A percentile compares a stretch with the other conserved stretches of the same genome.
Conservation (phyloP, 2,888 invertebrate genomes). For the Harpalus rufipes region DNA sequence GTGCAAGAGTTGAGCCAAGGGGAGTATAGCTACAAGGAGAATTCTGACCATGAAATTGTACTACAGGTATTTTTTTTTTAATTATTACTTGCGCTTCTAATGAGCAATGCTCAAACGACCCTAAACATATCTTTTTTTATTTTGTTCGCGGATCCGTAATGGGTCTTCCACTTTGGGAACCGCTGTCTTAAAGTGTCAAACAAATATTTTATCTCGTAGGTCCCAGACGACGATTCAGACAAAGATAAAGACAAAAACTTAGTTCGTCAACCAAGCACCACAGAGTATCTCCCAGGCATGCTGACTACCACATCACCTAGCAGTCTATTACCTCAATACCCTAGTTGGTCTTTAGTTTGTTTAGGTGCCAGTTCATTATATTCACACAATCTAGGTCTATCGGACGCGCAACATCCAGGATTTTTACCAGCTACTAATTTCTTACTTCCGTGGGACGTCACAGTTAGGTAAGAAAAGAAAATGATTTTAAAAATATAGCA, state of each 20-base stretch:
- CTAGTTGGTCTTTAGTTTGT: constrained; percentile 94
- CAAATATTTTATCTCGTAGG: too few species aligned
- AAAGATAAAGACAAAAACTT: constrained; percentile 79
- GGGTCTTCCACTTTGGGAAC: too few species aligned
- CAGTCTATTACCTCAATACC: constrained; percentile 89
- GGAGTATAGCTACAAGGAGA: neutral
- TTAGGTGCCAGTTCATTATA: constrained; percentile 94
- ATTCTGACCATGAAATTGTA: constrained; percentile 13
- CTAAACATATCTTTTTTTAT: too few species aligned
- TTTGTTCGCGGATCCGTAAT: too few species aligned
- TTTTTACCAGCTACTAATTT: constrained; percentile 94
- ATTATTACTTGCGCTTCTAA: too few species aligned
- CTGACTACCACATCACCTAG: constrained; percentile 88
- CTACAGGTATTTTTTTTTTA: too few species aligned
- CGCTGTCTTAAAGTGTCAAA: too few species aligned
- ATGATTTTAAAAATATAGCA: neutral
- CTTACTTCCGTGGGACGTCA: constrained; percentile 95
- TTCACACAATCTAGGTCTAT: constrained; percentile 91
- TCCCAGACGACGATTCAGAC: constrained; percentile 9
- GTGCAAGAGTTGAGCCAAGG: neutral
- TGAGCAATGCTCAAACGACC: too few species aligned
- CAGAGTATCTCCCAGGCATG: constrained; percentile 95
- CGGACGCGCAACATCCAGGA: constrained; percentile 92
- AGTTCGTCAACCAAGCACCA: constrained; percentile 87
- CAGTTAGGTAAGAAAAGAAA: constrained; percentile 76